Evolutionary conservation across 2,113 vertebrate species (phyloP).

Genomic region (Murina feae): DNA sequence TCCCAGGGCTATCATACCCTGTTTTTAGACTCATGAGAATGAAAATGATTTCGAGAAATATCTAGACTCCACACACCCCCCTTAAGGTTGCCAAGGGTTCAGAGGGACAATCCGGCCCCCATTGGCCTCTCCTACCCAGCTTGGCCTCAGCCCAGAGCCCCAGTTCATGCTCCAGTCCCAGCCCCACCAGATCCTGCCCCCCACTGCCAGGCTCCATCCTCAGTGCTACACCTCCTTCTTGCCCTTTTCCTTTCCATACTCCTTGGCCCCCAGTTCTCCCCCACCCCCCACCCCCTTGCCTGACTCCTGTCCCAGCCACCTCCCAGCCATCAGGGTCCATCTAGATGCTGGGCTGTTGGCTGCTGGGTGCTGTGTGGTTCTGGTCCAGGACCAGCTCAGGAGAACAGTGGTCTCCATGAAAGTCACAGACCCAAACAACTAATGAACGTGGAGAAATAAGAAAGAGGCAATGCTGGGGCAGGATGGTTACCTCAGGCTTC

Average conservation of each 20-base stretch:
- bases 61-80: background rate
- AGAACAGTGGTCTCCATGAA: conserved; percentile 75
- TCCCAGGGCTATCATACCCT: background rate
- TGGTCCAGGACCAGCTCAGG: conserved; percentile 80
- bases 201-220: background rate
- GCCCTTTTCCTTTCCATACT: background rate
- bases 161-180: background rate
- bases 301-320: background rate
- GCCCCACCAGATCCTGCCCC: background rate
- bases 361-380: conserved; percentile 70
- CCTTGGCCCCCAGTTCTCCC: background rate
- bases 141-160: background rate
- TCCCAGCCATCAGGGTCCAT: conserved; percentile 79
- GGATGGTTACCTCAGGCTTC: background rate
- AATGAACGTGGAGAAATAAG: background rate
- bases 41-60: conserved; percentile 9
- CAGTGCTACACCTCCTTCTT: background rate
- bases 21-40: background rate
- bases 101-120: background rate
- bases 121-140: background rate
- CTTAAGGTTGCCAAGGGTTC: background rate
- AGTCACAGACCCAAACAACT: conserved; percentile 79
- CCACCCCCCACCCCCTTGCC: background rate
- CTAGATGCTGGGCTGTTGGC: conserved; percentile 81
- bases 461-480: background rate